phyloP scores from a whole-genome alignment of 2,797 vertebrate genomes.

The Sandelia bainsii region DNA sequence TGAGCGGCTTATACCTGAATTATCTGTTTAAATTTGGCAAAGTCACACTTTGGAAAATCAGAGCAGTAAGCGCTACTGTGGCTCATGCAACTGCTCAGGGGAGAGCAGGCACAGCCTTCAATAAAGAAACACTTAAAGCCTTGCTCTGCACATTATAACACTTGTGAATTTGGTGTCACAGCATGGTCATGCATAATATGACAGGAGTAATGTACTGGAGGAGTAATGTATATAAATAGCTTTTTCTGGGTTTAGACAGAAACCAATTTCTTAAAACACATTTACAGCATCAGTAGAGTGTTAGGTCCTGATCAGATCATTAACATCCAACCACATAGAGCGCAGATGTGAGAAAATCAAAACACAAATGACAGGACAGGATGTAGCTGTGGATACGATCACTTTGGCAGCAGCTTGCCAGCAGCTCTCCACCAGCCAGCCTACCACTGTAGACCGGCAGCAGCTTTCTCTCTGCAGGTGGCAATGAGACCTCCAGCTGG shows the following conservation, averaged over 20 bases:
- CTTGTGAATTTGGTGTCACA: neutral
- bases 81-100: no score
- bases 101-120: no score
- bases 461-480: conserved; percentile 25
- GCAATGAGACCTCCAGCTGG: conserved; percentile 35
- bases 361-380: conserved; percentile 44
- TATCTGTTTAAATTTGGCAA: no score
- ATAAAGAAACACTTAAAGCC: neutral
- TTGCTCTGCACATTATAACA: no score
- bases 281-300: neutral
- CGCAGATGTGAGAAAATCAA: conserved; percentile 30
- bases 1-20: no score
- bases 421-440: conserved; percentile 22
- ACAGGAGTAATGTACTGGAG: neutral
- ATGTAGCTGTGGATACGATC: conserved; percentile 46
- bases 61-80: no score
- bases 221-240: neutral
- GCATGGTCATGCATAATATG: neutral
- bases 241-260: neutral
- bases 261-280: neutral
- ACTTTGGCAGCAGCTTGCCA: conserved; percentile 44
- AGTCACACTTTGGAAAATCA: no score
- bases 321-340: conserved; percentile 10
- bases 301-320: neutral
- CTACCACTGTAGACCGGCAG: conserved; percentile 8